Percentiles rank a stretch among this genome's conserved stretches.
These are phyloP conservation scores for Bradypus variegatus DNA, from an alignment of 2,797 vertebrate species.

Conservation along the genomic window DNA sequence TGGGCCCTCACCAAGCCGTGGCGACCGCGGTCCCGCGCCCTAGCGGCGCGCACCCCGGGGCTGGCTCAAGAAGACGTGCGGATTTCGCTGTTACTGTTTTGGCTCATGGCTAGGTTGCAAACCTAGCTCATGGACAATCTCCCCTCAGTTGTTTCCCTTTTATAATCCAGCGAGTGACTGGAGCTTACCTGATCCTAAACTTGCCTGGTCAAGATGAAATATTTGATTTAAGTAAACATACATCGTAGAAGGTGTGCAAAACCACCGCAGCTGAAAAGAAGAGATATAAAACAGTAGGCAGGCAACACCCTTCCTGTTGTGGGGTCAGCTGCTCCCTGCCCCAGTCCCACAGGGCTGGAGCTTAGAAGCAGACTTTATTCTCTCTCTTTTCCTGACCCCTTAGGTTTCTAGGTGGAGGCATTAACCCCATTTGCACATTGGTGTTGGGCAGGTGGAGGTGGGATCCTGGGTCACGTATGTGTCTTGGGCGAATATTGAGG, in stretches of 20 bases:
- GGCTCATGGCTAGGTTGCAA: not conserved
- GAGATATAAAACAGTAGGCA: not conserved
- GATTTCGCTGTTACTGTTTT: not conserved
- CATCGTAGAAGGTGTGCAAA: not conserved
- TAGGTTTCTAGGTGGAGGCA: not conserved
- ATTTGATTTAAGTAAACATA: not conserved
- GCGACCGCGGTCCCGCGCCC: no score
- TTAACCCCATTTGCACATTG: not conserved
- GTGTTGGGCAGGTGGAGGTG: not conserved
- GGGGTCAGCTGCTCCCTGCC: not conserved
- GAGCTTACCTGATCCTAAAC: not conserved
- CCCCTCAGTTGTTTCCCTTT: not conserved
- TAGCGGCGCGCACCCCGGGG: not conserved
- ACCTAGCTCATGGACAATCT: not conserved
- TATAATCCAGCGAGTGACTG: not conserved
- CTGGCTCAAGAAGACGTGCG: not conserved
- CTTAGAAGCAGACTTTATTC: not conserved
- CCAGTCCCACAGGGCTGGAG: not conserved
- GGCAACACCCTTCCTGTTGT: not conserved
- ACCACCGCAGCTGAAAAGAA: not conserved
- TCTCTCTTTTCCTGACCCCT: not conserved
- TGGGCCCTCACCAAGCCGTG: not conserved
- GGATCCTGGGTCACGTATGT: not conserved
- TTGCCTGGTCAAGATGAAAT: not conserved
- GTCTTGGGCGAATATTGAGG: not conserved